A percentile compares a stretch with the other conserved stretches of the same genome.
phyloP scores from a whole-genome alignment of 1,140 invertebrate species.

The Bursaphelenchus mucronatus region DNA sequence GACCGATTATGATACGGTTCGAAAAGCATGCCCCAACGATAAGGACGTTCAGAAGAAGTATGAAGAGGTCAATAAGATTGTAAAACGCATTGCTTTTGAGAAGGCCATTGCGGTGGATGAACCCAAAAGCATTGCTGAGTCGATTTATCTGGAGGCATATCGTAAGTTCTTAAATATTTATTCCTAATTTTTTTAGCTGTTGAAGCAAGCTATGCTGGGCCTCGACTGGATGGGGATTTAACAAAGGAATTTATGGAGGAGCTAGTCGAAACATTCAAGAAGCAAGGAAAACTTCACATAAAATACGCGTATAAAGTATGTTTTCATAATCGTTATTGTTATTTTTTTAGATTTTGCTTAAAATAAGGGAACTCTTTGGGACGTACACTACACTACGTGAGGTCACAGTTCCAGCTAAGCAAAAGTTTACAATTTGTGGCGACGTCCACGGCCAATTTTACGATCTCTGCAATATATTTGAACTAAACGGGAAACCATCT shows the following conservation, averaged over 20 bases:
- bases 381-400: constrained; percentile 81
- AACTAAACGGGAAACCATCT: constrained; percentile 89
- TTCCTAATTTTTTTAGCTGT: constrained; percentile 64
- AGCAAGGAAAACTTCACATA: constrained; percentile 85
- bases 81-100: constrained; percentile 87
- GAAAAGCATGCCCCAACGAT: constrained; percentile 82
- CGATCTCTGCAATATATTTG: constrained; percentile 95
- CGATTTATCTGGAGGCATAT: constrained; percentile 82
- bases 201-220: constrained; percentile 88
- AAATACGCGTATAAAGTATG: constrained; percentile 89
- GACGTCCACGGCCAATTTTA: constrained; percentile 86
- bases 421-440: constrained; percentile 97
- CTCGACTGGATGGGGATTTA: constrained; percentile 81
- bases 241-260: constrained; percentile 69
- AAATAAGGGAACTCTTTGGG: constrained; percentile 79
- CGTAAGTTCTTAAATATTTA: constrained; percentile 67
- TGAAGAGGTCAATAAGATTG: constrained; percentile 90
- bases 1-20: constrained; percentile 87
- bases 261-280: constrained; percentile 82
- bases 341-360: constrained; percentile 75
- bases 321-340: constrained; percentile 12
- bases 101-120: constrained; percentile 93
- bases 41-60: constrained; percentile 89
- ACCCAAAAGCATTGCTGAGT: constrained; percentile 77
- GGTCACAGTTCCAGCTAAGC: constrained; percentile 74